phyloP scores from a whole-genome alignment of 1,140 invertebrate genomes.

The Zelostemma sp. region DNA sequence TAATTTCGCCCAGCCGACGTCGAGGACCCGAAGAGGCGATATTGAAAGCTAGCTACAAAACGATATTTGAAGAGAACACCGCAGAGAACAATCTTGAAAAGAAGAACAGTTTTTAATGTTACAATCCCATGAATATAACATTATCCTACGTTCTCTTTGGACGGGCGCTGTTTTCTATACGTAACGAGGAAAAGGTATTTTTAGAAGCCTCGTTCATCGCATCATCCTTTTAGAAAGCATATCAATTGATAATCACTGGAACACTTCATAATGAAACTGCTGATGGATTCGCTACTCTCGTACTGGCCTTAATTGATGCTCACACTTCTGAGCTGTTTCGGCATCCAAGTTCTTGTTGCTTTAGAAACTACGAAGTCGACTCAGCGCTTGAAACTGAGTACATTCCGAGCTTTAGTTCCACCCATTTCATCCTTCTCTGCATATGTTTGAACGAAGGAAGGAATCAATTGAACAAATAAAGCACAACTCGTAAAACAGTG shows the following conservation, averaged over 20 bases:
- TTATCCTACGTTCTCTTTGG: not conserved
- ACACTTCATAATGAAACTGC: constrained; percentile 55
- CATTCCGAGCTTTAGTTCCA: constrained; percentile 25
- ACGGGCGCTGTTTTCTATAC: constrained; percentile 17
- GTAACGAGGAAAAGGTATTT: too few species aligned
- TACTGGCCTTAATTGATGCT: constrained; percentile 43
- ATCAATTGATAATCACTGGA: constrained; percentile 46
- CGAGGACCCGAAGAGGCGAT: constrained; percentile 33
- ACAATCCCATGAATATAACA: constrained; percentile 29
- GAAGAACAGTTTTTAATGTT: constrained; percentile 36
- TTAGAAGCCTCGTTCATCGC: not conserved
- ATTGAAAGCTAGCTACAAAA: constrained; percentile 48
- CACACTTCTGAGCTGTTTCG: constrained; percentile 13
- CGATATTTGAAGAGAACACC: constrained; percentile 42
- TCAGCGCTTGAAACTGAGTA: constrained; percentile 46
- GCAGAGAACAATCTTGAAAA: constrained; percentile 23
- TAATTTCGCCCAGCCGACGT: constrained; percentile 47
- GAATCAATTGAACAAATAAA: not conserved
- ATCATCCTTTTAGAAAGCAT: constrained; percentile 10
- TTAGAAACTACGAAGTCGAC: constrained; percentile 55
- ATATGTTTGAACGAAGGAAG: not conserved
- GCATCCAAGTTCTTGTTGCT: constrained; percentile 53
- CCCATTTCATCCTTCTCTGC: not conserved
- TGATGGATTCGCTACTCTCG: constrained; percentile 54
- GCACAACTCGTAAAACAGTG: not conserved